These are phyloP conservation scores for Himalopsyche tibetana DNA, from an alignment of 2,888 invertebrate genomes.

Conservation along the genomic window DNA sequence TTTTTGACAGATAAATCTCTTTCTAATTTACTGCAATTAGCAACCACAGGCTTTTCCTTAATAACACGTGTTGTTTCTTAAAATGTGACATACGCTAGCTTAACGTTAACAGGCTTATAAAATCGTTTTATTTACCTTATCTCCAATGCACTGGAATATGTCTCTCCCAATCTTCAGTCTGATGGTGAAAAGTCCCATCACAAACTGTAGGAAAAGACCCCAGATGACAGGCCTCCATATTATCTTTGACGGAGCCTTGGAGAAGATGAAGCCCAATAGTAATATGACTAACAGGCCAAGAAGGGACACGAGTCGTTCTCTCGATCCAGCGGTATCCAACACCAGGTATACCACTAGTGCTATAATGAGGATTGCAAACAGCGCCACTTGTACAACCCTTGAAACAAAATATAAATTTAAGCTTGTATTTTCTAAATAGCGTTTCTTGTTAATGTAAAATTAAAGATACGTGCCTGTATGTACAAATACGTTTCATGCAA, in stretches of 20 bases:
- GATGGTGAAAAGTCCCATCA: constrained; percentile 89
- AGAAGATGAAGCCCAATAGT: constrained; percentile 75
- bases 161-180: constrained; percentile 87
- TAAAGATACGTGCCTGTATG: too few species aligned
- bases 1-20: too few species aligned
- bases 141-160: constrained; percentile 83
- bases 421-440: too few species aligned
- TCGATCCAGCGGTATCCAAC: constrained; percentile 79
- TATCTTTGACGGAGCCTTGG: constrained; percentile 78
- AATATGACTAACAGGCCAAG: constrained; percentile 82
- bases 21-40: too few species aligned
- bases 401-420: constrained; percentile 62
- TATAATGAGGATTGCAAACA: constrained; percentile 73
- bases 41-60: too few species aligned
- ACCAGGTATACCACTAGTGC: constrained; percentile 79
- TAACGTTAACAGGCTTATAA: neutral
- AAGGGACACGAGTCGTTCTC: constrained; percentile 81
- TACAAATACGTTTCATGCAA: too few species aligned
- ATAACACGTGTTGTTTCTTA: too few species aligned
- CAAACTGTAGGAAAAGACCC: constrained; percentile 89
- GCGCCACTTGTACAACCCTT: constrained; percentile 74
- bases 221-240: constrained; percentile 84
- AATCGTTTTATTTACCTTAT: constrained; percentile 73
- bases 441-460: too few species aligned
- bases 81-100: too few species aligned